Percentiles rank a stretch among this genome's conserved stretches.
These are phyloP conservation scores for Ahaetulla prasina DNA, from an alignment of 2,113 vertebrate species.

Conservation along the genomic window DNA sequence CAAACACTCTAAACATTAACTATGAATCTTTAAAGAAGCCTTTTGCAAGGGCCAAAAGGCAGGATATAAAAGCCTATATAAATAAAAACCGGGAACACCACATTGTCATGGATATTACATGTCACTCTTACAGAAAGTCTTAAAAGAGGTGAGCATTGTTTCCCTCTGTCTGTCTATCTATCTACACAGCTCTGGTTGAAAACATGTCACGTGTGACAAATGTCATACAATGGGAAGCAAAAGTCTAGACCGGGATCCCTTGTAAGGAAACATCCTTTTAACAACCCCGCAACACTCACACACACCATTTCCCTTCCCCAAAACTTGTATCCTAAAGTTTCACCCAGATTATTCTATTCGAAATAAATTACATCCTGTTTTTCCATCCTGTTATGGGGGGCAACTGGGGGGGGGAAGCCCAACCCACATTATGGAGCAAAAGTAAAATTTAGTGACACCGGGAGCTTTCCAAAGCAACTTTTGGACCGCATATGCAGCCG, in stretches of 20 bases:
- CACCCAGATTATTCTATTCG: background rate
- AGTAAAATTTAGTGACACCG: too few relatives aligned
- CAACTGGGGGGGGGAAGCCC: too few relatives aligned
- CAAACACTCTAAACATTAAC: background rate
- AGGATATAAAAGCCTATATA: background rate
- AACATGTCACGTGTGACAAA: background rate
- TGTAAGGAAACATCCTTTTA: background rate
- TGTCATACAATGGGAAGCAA: background rate
- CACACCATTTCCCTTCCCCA: background rate
- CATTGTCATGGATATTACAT: background rate
- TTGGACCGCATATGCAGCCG: too few relatives aligned
- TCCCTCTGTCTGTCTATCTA: too few relatives aligned
- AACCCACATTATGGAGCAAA: too few relatives aligned
- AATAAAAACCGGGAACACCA: background rate
- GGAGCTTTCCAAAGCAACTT: too few relatives aligned
- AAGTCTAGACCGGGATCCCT: background rate
- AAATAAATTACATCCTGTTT: too few relatives aligned
- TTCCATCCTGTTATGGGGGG: too few relatives aligned
- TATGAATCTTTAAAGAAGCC: background rate
- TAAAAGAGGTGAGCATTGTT: background rate
- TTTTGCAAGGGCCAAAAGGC: background rate
- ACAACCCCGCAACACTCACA: background rate
- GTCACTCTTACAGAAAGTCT: background rate
- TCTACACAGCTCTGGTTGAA: background rate
- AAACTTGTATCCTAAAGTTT: background rate